Evolutionary conservation across 2,113 vertebrate species (phyloP).

Genomic region (Eidolon helvum): DNA sequence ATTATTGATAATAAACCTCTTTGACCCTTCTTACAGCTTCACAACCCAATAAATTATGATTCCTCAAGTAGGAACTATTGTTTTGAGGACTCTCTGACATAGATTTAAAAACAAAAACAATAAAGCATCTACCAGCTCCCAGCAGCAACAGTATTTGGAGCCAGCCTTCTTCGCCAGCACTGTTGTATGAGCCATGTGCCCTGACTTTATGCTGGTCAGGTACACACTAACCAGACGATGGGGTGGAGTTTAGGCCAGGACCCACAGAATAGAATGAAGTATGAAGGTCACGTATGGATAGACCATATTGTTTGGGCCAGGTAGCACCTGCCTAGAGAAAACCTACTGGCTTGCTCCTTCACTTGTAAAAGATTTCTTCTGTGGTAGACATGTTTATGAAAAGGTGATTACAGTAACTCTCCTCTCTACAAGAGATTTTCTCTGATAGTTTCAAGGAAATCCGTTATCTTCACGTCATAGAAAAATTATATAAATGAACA

Average conservation of each 20-base stretch:
- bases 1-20: neutral
- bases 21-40: neutral
- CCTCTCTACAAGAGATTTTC: neutral
- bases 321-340: neutral
- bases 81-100: neutral
- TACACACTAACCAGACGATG: neutral
- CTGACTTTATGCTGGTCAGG: neutral
- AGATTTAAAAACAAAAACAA: neutral
- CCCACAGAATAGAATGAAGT: neutral
- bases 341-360: neutral
- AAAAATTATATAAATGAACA: neutral
- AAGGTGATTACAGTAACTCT: neutral
- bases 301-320: neutral
- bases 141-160: neutral
- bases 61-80: neutral
- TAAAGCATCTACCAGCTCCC: neutral
- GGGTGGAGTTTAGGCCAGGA: neutral
- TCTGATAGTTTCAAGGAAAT: neutral
- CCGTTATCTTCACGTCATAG: neutral
- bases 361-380: neutral
- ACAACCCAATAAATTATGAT: neutral
- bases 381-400: neutral
- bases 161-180: neutral
- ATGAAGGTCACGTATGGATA: accelerated
- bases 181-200: accelerated